These are phyloP conservation scores for Arctocebus calabarensis DNA, from an alignment of 2,797 vertebrate species.

Conservation along the genomic window DNA sequence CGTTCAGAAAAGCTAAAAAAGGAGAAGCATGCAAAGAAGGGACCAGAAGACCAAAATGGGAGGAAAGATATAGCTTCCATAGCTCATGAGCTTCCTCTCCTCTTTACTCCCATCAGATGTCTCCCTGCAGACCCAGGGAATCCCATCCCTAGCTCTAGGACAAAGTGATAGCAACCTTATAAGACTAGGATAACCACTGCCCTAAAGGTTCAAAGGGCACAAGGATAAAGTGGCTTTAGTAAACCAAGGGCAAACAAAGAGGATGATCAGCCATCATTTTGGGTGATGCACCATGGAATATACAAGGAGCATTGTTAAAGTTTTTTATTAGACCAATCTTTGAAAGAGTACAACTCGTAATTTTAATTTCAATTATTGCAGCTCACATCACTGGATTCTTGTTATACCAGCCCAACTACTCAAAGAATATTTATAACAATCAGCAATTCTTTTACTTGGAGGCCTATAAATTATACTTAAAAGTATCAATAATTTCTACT, in stretches of 20 bases:
- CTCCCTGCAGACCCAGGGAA: background rate
- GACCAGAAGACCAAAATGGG: background rate
- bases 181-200: background rate
- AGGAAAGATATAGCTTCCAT: background rate
- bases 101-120: background rate
- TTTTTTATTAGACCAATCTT: slow-evolving; percentile 76
- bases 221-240: slow-evolving; percentile 25
- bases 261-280: slow-evolving; percentile 55
- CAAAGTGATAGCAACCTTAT: background rate
- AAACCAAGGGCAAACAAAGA: slow-evolving; percentile 58
- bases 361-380: slow-evolving; percentile 58
- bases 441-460: slow-evolving; percentile 28
- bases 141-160: background rate
- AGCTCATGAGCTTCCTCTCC: background rate
- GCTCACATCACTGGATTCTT: slow-evolving; percentile 57
- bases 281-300: slow-evolving; percentile 52
- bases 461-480: slow-evolving; percentile 42
- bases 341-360: slow-evolving; percentile 50
- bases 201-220: slow-evolving; percentile 54
- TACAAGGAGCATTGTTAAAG: slow-evolving; percentile 71
- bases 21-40: background rate
- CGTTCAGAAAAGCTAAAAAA: background rate
- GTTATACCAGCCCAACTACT: slow-evolving; percentile 65
- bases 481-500: slow-evolving; percentile 69
- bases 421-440: slow-evolving; percentile 29